These are phyloP conservation scores for Malacosoma neustria DNA, from an alignment of 2,888 invertebrate species.

Conservation along the genomic window DNA sequence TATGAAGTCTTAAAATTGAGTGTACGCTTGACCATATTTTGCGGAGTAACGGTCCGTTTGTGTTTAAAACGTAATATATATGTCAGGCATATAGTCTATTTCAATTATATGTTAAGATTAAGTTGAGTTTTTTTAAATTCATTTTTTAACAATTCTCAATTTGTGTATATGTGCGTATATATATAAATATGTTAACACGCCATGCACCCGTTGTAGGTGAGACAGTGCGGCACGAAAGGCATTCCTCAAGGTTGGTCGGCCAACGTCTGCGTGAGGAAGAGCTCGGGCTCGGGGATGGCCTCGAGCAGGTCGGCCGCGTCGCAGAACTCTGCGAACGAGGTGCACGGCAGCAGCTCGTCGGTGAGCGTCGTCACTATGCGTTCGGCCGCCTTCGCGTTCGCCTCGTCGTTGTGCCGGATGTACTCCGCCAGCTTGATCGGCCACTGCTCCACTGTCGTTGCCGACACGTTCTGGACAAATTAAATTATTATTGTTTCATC, in stretches of 20 bases:
- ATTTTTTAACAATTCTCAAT: too few species aligned
- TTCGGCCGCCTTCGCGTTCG: conserved; percentile 90
- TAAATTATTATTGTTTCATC: too few species aligned
- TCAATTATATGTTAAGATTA: too few species aligned
- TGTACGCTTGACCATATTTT: too few species aligned
- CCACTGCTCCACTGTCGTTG: conserved; percentile 88
- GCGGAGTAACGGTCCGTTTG: too few species aligned
- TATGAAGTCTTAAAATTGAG: too few species aligned
- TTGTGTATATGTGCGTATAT: too few species aligned
- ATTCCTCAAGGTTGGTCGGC: conserved; percentile 49
- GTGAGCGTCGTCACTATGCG: conserved; percentile 86
- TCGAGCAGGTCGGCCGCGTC: conserved; percentile 90
- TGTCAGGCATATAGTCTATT: too few species aligned
- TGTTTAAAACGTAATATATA: too few species aligned
- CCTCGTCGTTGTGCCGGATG: conserved; percentile 95
- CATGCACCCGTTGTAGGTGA: conserved; percentile 42
- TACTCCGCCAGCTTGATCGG: conserved; percentile 92
- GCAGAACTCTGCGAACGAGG: conserved; percentile 93
- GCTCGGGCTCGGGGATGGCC: conserved; percentile 79
- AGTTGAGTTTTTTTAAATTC: too few species aligned
- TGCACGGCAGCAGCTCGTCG: conserved; percentile 92
- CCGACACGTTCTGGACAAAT: conserved; percentile 82
- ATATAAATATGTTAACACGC: conserved; percentile 24
- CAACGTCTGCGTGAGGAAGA: conserved; percentile 41
- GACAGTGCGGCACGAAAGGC: conserved; percentile 38